Conservation (phyloP, 1,140 invertebrate genomes). For the Helicoverpa armigera region DNA sequence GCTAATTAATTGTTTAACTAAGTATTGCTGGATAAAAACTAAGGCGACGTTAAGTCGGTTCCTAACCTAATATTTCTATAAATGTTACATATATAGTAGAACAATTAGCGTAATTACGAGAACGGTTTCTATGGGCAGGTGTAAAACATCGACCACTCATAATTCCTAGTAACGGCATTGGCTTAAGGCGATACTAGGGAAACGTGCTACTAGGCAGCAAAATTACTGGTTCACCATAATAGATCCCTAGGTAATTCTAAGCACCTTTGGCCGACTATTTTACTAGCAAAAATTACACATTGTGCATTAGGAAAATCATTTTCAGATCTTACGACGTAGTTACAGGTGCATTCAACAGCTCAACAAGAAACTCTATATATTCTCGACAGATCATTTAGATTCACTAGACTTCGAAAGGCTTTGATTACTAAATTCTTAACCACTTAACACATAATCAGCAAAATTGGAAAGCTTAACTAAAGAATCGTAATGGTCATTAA, state of each 20-base stretch:
- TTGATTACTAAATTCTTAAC: too few species aligned
- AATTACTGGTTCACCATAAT: constrained; percentile 82
- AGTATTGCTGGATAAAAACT: constrained; percentile 16
- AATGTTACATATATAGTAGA: constrained; percentile 51
- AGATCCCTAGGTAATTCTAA: constrained; percentile 80
- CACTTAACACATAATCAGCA: too few species aligned
- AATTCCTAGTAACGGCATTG: constrained; percentile 83
- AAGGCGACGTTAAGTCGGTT: constrained; percentile 18
- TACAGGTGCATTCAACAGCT: constrained; percentile 32
- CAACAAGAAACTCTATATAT: neutral
- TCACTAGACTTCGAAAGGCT: too few species aligned
- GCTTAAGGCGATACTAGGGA: constrained; percentile 80
- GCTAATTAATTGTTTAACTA: constrained; percentile 16
- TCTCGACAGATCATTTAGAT: neutral
- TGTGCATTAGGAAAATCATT: constrained; percentile 43
- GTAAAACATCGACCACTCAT: constrained; percentile 78
- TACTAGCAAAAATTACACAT: constrained; percentile 74
- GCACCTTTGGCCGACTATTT: constrained; percentile 75
- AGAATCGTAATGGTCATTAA: neutral
- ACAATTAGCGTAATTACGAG: constrained; percentile 81
- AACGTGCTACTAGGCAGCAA: constrained; percentile 79
- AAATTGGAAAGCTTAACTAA: neutral
- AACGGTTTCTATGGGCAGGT: constrained; percentile 82
- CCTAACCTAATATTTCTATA: constrained; percentile 46
- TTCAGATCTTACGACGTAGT: constrained; percentile 19